A percentile compares a stretch with the other conserved stretches of the same genome.
phyloP scores from a whole-genome alignment of 2,113 vertebrate species.

The Nycticebus coucang region DNA sequence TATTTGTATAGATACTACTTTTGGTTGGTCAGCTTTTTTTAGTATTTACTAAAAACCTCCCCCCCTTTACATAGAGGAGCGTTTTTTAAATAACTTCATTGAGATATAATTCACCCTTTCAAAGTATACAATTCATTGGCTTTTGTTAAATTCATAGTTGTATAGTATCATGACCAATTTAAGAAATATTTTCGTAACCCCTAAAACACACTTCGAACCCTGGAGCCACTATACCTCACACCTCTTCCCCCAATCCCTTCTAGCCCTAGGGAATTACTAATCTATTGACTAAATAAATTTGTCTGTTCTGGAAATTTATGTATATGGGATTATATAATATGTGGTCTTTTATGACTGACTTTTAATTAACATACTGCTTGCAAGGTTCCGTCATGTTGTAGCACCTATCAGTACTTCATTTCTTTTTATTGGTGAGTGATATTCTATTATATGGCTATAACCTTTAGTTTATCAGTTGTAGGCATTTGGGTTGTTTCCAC shows the following conservation, averaged over 20 bases:
- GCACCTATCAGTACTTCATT: neutral
- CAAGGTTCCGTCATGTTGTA: neutral
- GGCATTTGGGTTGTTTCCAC: neutral
- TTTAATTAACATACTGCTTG: constrained; percentile 8
- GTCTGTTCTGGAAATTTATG: neutral
- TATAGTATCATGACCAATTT: neutral
- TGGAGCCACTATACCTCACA: neutral
- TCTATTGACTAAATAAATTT: constrained; percentile 1
- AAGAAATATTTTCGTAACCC: neutral
- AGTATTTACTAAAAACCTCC: neutral
- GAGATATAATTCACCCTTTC: neutral
- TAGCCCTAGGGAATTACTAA: neutral
- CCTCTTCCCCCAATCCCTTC: neutral
- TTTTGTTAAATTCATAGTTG: neutral
- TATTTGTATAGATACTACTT: neutral
- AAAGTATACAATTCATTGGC: neutral
- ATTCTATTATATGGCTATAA: neutral
- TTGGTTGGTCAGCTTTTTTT: constrained; percentile 10
- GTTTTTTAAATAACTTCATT: neutral
- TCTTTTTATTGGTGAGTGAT: neutral
- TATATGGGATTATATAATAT: neutral
- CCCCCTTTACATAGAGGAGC: neutral
- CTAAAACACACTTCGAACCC: neutral
- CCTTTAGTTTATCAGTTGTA: neutral
- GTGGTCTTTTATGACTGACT: neutral